Evolutionary conservation across 2,888 invertebrate genomes (phyloP).

Genomic region (Torymus tubicola): DNA sequence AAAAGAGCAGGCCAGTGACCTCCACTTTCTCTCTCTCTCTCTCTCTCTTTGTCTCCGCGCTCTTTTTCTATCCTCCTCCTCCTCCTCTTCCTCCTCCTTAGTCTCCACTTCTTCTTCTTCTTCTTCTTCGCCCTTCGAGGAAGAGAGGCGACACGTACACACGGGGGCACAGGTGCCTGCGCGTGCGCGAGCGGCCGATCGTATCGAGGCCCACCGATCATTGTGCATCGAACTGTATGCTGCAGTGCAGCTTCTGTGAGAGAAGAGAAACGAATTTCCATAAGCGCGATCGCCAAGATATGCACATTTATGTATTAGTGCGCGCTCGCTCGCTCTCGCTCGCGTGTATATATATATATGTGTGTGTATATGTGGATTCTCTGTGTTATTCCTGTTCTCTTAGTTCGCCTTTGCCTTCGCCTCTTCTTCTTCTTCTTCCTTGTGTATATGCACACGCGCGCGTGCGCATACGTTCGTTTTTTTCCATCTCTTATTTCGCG

Average conservation of each 20-base stretch:
- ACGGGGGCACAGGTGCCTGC: slow-evolving; percentile 72
- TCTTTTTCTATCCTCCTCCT: slow-evolving; percentile 36
- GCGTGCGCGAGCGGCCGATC: slow-evolving; percentile 63
- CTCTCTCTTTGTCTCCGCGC: slow-evolving; percentile 47
- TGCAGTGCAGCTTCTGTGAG: too few relatives aligned
- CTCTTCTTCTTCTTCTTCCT: slow-evolving; percentile 25
- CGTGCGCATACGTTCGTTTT: slow-evolving; percentile 30
- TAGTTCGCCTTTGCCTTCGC: slow-evolving; percentile 3
- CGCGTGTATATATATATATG: background rate
- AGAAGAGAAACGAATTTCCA: slow-evolving; percentile 71
- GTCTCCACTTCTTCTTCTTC: slow-evolving; percentile 51
- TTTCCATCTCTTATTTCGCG: slow-evolving; percentile 62
- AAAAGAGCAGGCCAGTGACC: slow-evolving; percentile 72
- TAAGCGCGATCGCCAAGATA: slow-evolving; percentile 68
- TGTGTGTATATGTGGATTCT: slow-evolving; percentile 1
- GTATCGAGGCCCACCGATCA: slow-evolving; percentile 74
- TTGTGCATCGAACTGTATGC: slow-evolving; percentile 65
- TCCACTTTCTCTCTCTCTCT: slow-evolving; percentile 44
- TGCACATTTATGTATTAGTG: slow-evolving; percentile 51
- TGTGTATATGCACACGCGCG: background rate
- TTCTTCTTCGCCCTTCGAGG: slow-evolving; percentile 1
- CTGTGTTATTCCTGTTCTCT: slow-evolving; percentile 43
- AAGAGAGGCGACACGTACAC: slow-evolving; percentile 66
- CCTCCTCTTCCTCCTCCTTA: slow-evolving; percentile 13
- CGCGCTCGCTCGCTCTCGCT: too few relatives aligned